Evolutionary conservation across 2,797 vertebrate genomes (phyloP), one percentile per base, ranked within the genome.

Genomic region (Acestrorhynchus altus): DNA sequence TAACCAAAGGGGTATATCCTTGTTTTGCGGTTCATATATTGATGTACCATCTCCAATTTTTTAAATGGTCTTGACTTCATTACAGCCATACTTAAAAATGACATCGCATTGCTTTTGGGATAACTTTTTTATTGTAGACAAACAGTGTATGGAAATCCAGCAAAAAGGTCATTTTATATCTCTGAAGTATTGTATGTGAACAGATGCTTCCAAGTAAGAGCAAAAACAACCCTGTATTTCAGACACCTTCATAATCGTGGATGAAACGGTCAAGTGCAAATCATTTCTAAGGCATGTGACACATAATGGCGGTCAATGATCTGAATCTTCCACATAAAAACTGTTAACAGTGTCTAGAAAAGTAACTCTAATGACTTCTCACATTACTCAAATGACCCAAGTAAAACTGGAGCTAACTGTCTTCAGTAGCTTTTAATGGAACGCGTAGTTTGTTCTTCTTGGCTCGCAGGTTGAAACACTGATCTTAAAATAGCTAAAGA

Each of bases 391-490:
- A 74, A 39, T 39, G 60, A 72, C 18, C 24, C 40, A 56, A 66
- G 28, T 61, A n/a, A 69, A 68, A 69, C 40, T 49, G 9, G 40
- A 51, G 44, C 13, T 69, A 9, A 76, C 39, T 28, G n/a, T 52
- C 67, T 6, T 66, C 9, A 18, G 72, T 60, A 40, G 52, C 24
- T 10, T 68, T 80, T 70, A 56, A 68, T 20, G 31, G 69, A 72
- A 81, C 31, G 18, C 3, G 60, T 24, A 52, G 54, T 56, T 52
- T 90, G 88, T 89, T 90, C 87, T 87, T 90, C 81, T 68, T 87
- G 88, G 88, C 88, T 88, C 65, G 44, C 73, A 80, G 70, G 9
- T 2, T 79, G 67, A 82, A 82, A 57, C n/a, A 81, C 20, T 87
- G 82, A 78, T 76, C 40, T 69, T 60, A 74, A 75, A 72, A 81